These are phyloP conservation scores for Sminthurinus aureus DNA, from an alignment of 2,888 invertebrate genomes.

Conservation along the genomic window DNA sequence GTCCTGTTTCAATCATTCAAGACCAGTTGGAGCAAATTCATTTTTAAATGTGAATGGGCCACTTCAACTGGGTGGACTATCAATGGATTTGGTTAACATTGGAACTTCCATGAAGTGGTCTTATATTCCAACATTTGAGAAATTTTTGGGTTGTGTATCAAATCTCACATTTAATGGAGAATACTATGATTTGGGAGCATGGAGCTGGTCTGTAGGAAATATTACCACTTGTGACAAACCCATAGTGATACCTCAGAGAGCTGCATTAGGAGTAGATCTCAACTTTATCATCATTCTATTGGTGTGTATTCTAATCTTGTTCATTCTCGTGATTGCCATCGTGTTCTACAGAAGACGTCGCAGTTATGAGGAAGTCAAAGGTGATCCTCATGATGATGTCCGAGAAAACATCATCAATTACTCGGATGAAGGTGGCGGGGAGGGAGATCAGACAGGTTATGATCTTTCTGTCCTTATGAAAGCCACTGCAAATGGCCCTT, in stretches of 20 bases:
- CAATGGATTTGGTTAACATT: constrained; percentile 52
- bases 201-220: constrained; percentile 75
- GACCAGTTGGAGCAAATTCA: constrained; percentile 74
- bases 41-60: constrained; percentile 86
- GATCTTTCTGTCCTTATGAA: constrained; percentile 78
- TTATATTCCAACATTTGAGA: constrained; percentile 70
- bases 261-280: constrained; percentile 83
- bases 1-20: constrained; percentile 47
- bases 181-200: constrained; percentile 86
- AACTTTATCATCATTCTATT: constrained; percentile 90
- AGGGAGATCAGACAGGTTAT: constrained; percentile 90
- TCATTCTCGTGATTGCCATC: constrained; percentile 85
- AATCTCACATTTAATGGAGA: constrained; percentile 86
- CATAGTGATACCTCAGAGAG: constrained; percentile 61
- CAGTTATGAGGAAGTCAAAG: constrained; percentile 81
- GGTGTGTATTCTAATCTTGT: constrained; percentile 82
- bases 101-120: constrained; percentile 51
- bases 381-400: constrained; percentile 90
- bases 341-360: constrained; percentile 83
- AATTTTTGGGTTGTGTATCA: constrained; percentile 88
- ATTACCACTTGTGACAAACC: constrained; percentile 72
- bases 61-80: constrained; percentile 74
- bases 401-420: constrained; percentile 97
- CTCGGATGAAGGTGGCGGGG: constrained; percentile 98
- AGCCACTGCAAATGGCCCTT: constrained; percentile 60